These are phyloP conservation scores for Lacerta bilineata DNA, from an alignment of 2,797 vertebrate genomes.

Conservation along the genomic window DNA sequence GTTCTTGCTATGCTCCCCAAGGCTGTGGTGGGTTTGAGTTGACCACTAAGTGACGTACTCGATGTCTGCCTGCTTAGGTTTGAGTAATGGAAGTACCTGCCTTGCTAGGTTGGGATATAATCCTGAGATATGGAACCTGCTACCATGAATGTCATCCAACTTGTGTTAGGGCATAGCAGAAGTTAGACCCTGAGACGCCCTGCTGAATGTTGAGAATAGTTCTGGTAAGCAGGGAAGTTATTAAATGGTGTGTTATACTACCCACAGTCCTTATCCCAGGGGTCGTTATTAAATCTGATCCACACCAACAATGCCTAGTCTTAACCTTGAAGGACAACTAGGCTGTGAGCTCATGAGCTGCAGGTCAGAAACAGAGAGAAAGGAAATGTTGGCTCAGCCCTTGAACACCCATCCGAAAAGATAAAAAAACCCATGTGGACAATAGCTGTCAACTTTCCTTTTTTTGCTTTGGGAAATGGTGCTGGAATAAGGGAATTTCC, in stretches of 20 bases:
- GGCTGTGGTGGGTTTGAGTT: neutral
- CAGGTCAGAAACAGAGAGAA: no score
- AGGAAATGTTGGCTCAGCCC: neutral
- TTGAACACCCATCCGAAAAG: neutral
- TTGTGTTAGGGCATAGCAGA: neutral
- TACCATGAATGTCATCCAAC: neutral
- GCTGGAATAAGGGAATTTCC: no score
- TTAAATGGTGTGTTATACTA: neutral
- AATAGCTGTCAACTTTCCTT: no score
- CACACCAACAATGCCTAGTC: neutral
- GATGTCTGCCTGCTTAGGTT: neutral
- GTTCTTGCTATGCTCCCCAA: neutral
- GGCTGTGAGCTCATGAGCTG: neutral
- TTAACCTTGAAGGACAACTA: neutral
- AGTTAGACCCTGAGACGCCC: neutral
- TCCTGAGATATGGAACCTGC: neutral
- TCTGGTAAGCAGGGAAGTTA: neutral
- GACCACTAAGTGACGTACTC: neutral
- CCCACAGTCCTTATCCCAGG: neutral
- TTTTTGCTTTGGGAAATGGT: no score
- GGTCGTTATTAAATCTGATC: neutral
- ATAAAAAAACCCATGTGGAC: no score
- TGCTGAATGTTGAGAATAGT: neutral
- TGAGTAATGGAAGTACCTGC: neutral
- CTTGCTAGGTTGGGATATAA: neutral